These are phyloP conservation scores for Amphipoea oculea DNA, from an alignment of 2,888 invertebrate genomes.

Conservation along the genomic window DNA sequence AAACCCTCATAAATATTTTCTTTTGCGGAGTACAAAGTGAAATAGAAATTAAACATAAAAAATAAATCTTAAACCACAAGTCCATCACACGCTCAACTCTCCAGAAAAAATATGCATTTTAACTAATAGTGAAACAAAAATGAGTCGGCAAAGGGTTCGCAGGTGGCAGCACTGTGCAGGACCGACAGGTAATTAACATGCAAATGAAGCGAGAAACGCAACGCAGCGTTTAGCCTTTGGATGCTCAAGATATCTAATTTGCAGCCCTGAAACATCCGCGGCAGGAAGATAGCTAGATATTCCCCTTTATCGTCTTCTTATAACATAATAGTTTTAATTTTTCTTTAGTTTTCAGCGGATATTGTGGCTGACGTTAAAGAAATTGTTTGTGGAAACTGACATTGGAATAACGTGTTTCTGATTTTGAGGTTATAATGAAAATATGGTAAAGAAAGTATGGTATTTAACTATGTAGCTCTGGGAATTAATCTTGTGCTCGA, in stretches of 20 bases:
- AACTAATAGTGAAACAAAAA: slow-evolving; percentile 72
- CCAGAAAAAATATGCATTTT: slow-evolving; percentile 74
- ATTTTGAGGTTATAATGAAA: neutral
- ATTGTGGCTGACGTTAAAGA: slow-evolving; percentile 24
- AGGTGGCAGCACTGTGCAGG: slow-evolving; percentile 73
- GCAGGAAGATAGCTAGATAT: slow-evolving; percentile 37
- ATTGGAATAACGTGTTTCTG: neutral
- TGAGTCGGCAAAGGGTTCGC: slow-evolving; percentile 69
- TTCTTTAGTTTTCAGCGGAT: slow-evolving; percentile 15
- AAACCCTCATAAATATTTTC: neutral
- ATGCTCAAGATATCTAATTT: slow-evolving; percentile 64
- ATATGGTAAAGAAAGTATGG: neutral
- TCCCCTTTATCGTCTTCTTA: slow-evolving; percentile 33
- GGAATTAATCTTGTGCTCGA: neutral
- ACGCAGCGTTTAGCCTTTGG: slow-evolving; percentile 63
- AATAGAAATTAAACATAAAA: slow-evolving; percentile 10
- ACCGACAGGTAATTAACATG: slow-evolving; percentile 88
- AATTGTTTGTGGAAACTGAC: slow-evolving; percentile 14
- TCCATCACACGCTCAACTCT: slow-evolving; percentile 20
- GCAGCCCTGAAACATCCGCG: slow-evolving; percentile 41
- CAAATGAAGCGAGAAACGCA: slow-evolving; percentile 81
- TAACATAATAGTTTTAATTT: slow-evolving; percentile 24
- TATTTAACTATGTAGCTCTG: neutral
- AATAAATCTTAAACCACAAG: neutral
- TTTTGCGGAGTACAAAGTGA: neutral